phyloP scores from a whole-genome alignment of 2,113 vertebrate genomes.

The Pseudorectes ferrugineus region DNA sequence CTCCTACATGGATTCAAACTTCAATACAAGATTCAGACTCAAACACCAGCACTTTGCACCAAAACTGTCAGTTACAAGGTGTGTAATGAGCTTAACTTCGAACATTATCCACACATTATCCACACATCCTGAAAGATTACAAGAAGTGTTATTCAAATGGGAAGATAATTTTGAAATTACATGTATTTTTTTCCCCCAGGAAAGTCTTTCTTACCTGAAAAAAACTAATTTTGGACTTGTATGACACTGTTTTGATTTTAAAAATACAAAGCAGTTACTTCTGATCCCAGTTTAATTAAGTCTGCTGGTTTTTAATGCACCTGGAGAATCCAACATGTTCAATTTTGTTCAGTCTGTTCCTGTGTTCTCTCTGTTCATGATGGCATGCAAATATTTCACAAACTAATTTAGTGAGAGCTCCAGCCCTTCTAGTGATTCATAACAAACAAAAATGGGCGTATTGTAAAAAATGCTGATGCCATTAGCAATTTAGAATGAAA shows the following conservation, averaged over 20 bases:
- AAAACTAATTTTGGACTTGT: background rate
- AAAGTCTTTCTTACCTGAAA: background rate
- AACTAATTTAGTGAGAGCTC: background rate
- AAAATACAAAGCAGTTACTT: background rate
- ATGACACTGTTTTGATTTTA: background rate
- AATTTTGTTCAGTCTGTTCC: background rate
- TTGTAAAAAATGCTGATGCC: background rate
- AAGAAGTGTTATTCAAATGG: background rate
- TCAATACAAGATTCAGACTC: background rate
- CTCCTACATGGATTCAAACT: background rate
- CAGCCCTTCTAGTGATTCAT: background rate
- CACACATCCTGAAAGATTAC: background rate
- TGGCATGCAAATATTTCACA: background rate
- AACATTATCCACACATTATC: background rate
- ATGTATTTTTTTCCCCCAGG: background rate
- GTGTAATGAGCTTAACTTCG: background rate
- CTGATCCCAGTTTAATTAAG: background rate
- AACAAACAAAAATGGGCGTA: background rate
- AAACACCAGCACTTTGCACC: background rate
- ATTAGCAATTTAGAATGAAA: background rate
- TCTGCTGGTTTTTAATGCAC: background rate
- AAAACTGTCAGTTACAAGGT: background rate
- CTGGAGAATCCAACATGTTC: background rate
- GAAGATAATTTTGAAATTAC: background rate
- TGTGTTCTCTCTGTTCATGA: background rate